Evolutionary conservation across 1,140 invertebrate genomes (phyloP).

Genomic region (Caenorhabditis remanei): DNA sequence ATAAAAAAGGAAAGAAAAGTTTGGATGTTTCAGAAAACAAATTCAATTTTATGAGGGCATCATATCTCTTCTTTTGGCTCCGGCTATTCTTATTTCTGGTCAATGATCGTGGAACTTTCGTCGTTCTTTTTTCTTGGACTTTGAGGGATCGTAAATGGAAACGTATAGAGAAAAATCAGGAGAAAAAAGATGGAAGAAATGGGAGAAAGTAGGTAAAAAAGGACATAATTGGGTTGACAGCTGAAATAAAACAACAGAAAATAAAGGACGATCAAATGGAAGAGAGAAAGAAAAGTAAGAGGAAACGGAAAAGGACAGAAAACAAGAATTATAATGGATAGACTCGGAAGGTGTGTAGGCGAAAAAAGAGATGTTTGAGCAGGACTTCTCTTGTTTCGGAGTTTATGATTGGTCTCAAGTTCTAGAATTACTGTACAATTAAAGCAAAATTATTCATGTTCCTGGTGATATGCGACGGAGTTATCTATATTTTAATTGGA

Average conservation of each 20-base stretch:
- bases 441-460: no score
- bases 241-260: constrained; percentile 43
- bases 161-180: not conserved
- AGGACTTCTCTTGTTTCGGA: not conserved
- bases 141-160: not conserved
- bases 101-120: not conserved
- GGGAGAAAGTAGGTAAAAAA: not conserved
- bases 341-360: not conserved
- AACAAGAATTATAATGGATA: not conserved
- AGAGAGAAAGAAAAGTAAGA: not conserved
- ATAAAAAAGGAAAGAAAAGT: not conserved
- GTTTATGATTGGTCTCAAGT: no score
- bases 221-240: constrained; percentile 49
- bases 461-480: no score
- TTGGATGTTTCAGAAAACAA: constrained; percentile 11
- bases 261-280: not conserved
- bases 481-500: no score
- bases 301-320: constrained; percentile 27
- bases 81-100: not conserved
- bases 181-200: not conserved
- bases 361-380: not conserved
- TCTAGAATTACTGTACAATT: no score
- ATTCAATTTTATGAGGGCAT: constrained; percentile 43
- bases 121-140: not conserved
- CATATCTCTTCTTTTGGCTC: constrained; percentile 31